phyloP scores from a whole-genome alignment of 2,888 invertebrate genomes.

The Gymnosoma rotundatum region DNA sequence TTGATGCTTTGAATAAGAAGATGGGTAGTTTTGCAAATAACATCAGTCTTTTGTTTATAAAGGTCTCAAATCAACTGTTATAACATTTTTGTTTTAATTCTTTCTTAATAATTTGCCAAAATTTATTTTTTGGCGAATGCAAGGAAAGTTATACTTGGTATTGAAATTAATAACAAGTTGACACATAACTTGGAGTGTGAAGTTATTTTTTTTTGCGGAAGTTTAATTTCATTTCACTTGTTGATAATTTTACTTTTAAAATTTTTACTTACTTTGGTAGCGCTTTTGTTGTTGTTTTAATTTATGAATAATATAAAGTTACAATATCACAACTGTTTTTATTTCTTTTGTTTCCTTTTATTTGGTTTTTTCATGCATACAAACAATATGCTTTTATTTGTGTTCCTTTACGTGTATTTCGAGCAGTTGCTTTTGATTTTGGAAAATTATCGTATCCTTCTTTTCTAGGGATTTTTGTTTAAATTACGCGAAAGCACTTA shows the following conservation, averaged over 20 bases:
- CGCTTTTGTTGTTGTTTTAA: slow-evolving; percentile 46
- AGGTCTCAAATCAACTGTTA: slow-evolving; percentile 16
- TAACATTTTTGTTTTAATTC: not conserved
- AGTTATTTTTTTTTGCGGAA: not conserved
- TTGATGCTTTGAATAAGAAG: not conserved
- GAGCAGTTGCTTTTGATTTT: slow-evolving; percentile 51
- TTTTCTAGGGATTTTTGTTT: slow-evolving; percentile 44
- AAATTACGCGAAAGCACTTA: not conserved
- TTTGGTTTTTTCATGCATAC: slow-evolving; percentile 25
- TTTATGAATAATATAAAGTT: slow-evolving; percentile 61
- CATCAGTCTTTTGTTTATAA: slow-evolving; percentile 25
- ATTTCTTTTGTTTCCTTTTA: slow-evolving; percentile 37
- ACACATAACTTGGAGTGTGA: not conserved
- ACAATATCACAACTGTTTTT: slow-evolving; percentile 72
- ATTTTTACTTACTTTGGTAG: slow-evolving; percentile 60
- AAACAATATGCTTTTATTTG: slow-evolving; percentile 17
- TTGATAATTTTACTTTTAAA: slow-evolving; percentile 10
- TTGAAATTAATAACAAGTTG: not conserved
- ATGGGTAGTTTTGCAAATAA: not conserved
- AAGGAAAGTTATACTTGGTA: not conserved
- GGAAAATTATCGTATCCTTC: slow-evolving; percentile 60
- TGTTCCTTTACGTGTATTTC: slow-evolving; percentile 50
- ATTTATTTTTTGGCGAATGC: not conserved
- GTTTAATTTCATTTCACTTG: slow-evolving; percentile 10
- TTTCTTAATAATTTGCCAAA: not conserved